These are phyloP conservation scores for Phortica magna DNA, from an alignment of 2,888 invertebrate species.

Conservation along the genomic window DNA sequence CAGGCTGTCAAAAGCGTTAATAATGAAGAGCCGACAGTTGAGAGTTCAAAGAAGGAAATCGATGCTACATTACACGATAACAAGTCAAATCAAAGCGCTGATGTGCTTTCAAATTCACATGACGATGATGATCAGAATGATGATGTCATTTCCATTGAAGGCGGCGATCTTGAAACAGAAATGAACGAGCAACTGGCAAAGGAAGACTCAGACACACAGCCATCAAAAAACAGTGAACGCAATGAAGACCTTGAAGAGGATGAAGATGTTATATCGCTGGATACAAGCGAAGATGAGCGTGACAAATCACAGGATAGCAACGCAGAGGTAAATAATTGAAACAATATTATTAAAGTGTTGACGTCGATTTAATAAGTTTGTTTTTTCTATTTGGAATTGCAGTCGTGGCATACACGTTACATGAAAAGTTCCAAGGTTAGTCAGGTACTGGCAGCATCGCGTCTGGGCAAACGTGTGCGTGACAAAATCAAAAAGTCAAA, in stretches of 20 bases:
- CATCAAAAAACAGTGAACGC: not conserved
- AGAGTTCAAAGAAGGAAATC: not conserved
- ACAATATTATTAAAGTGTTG: not conserved
- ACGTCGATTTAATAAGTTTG: not conserved
- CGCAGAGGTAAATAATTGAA: constrained; percentile 59
- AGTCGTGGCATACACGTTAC: constrained; percentile 82
- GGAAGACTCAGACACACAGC: constrained; percentile 56
- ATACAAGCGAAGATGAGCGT: constrained; percentile 72
- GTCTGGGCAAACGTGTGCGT: constrained; percentile 81
- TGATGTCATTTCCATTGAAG: constrained; percentile 76
- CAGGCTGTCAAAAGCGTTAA: not conserved
- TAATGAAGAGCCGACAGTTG: not conserved
- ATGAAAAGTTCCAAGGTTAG: constrained; percentile 82
- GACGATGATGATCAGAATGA: constrained; percentile 76
- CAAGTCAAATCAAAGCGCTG: constrained; percentile 63
- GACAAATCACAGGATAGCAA: constrained; percentile 54
- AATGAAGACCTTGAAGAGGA: constrained; percentile 52
- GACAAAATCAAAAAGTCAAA: constrained; percentile 80
- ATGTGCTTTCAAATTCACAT: constrained; percentile 76
- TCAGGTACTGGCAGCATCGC: constrained; percentile 80
- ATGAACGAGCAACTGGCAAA: constrained; percentile 75
- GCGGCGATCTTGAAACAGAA: constrained; percentile 76
- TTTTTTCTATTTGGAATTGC: constrained; percentile 19
- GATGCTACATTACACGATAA: constrained; percentile 25
- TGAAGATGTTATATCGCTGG: constrained; percentile 69